Conservation (phyloP, 2,113 vertebrate genomes). For the Chaetura pelagica region DNA sequence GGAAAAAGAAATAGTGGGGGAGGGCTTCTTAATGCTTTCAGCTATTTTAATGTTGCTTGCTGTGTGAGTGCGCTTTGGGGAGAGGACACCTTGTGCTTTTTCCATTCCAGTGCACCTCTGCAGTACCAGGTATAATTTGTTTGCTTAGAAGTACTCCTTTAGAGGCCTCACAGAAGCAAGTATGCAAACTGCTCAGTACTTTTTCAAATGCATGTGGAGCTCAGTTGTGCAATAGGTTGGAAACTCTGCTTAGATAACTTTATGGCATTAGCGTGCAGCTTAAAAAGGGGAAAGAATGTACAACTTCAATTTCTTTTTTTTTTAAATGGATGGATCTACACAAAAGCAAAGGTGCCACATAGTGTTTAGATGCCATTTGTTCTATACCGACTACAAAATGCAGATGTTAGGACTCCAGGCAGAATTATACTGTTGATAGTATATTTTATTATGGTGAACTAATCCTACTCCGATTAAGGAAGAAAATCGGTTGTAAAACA, state of each 20-base stretch:
- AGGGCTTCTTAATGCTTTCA: neutral
- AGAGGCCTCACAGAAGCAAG: neutral
- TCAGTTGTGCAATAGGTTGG: neutral
- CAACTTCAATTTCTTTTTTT: neutral
- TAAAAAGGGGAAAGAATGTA: neutral
- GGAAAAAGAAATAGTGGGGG: neutral
- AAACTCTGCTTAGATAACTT: constrained; percentile 9
- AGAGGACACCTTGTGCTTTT: neutral
- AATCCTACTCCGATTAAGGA: neutral
- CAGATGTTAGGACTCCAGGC: neutral
- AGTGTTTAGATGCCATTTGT: neutral
- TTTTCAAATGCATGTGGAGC: neutral
- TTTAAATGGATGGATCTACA: neutral
- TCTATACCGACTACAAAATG: neutral
- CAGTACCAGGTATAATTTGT: neutral
- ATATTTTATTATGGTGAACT: neutral
- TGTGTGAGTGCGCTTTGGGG: neutral
- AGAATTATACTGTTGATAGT: neutral
- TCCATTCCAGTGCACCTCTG: neutral
- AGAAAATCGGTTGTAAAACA: neutral
- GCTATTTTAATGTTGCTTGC: neutral
- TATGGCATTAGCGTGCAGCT: neutral
- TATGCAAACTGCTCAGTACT: neutral
- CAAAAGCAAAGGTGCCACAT: neutral
- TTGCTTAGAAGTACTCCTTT: neutral